phyloP scores from a whole-genome alignment of 2,888 invertebrate species.

The Agapetus fuscipes region DNA sequence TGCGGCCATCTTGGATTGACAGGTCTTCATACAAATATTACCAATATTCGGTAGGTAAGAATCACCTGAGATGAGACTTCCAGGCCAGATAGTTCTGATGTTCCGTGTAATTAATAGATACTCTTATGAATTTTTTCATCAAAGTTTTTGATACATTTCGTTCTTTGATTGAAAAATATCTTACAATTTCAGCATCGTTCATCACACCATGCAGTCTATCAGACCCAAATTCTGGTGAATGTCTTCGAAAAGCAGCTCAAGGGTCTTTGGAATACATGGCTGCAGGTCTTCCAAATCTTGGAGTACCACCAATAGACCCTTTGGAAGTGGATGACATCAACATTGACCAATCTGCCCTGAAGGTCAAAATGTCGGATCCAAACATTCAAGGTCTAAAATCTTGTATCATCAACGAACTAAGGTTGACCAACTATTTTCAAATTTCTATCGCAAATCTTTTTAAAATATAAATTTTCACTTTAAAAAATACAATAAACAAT shows the following conservation, averaged over 20 bases:
- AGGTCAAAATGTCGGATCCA: conserved; percentile 8
- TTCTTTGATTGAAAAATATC: no score
- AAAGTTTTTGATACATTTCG: no score
- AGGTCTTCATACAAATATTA: no score
- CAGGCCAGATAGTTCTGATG: no score
- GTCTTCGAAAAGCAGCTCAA: conserved; percentile 10
- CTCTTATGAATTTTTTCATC: no score
- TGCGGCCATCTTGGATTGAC: no score
- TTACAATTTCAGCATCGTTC: conserved; percentile 15
- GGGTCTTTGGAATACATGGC: conserved; percentile 7
- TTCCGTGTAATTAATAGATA: no score
- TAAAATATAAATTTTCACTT: neutral
- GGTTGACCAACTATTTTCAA: conserved; percentile 8
- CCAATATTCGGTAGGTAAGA: no score
- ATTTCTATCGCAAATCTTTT: neutral
- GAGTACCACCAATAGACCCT: conserved; percentile 15
- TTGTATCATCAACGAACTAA: conserved; percentile 14
- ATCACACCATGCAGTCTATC: conserved; percentile 12
- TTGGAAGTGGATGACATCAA: conserved; percentile 8
- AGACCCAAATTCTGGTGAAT: conserved; percentile 5
- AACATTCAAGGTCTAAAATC: conserved; percentile 13
- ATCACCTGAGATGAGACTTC: no score
- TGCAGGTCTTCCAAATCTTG: conserved; percentile 12
- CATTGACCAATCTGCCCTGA: conserved; percentile 14
- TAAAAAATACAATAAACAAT: no score